phyloP scores from a whole-genome alignment of 2,113 vertebrate genomes.

The Mus pahari region DNA sequence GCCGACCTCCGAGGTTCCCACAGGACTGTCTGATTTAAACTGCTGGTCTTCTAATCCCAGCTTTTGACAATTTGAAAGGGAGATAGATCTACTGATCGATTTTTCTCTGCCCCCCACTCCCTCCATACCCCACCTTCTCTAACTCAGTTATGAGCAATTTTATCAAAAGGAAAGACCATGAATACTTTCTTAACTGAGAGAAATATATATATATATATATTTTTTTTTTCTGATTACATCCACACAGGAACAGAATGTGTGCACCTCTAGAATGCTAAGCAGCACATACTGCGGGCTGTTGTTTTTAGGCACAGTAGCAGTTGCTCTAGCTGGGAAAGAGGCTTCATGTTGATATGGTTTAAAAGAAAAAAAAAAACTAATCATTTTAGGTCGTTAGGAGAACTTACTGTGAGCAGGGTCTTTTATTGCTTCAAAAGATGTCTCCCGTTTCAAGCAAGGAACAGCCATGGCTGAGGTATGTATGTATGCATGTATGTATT shows the following conservation, averaged over 20 bases:
- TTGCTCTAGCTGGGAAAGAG: constrained; percentile 54
- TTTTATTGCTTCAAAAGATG: constrained; percentile 86
- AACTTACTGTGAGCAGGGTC: constrained; percentile 82
- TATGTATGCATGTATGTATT: constrained; percentile 73
- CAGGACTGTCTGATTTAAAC: constrained; percentile 82
- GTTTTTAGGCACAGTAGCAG: constrained; percentile 2
- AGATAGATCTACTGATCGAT: constrained; percentile 78
- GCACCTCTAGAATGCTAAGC: constrained; percentile 3
- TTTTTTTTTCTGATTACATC: constrained; percentile 41
- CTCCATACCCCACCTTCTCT: background rate
- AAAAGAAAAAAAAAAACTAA: constrained; percentile 72
- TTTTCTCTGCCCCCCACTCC: constrained; percentile 54
- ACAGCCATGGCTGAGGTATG: constrained; percentile 85
- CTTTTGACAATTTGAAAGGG: constrained; percentile 75
- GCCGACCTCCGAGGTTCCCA: constrained; percentile 80
- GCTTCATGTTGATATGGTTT: constrained; percentile 73
- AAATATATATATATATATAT: background rate
- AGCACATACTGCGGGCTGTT: background rate
- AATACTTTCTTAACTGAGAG: constrained; percentile 67
- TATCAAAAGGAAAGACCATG: constrained; percentile 73
- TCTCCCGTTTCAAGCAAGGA: constrained; percentile 81
- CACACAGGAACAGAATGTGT: constrained; percentile 5
- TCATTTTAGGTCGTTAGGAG: constrained; percentile 76
- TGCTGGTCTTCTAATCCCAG: constrained; percentile 79
- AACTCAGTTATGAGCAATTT: constrained; percentile 74